Conservation (phyloP, 2,888 invertebrate species). For the Agriotes lineatus region DNA sequence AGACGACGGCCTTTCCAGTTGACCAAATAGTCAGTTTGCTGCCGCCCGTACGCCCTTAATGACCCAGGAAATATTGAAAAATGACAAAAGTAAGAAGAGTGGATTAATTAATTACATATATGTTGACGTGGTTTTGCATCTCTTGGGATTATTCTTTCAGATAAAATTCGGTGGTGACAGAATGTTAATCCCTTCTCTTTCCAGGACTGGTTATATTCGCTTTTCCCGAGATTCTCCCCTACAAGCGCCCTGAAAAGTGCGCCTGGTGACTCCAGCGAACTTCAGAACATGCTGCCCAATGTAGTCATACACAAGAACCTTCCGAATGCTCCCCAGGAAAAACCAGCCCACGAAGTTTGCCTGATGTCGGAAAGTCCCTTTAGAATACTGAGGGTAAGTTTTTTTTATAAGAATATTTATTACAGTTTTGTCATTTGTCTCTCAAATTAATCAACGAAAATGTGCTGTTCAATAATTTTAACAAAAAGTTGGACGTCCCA, state of each 20-base stretch:
- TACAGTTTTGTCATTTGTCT: too few species aligned
- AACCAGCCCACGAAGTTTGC: constrained; percentile 68
- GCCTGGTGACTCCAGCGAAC: constrained; percentile 66
- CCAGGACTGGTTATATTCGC: constrained; percentile 29
- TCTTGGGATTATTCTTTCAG: too few species aligned
- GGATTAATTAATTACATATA: too few species aligned
- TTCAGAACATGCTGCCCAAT: constrained; percentile 71
- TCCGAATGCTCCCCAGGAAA: constrained; percentile 24
- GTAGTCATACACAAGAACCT: constrained; percentile 52
- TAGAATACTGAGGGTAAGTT: constrained; percentile 77
- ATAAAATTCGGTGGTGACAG: too few species aligned
- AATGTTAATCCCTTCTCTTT: neutral
- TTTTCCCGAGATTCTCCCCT: constrained; percentile 19
- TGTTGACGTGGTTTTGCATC: too few species aligned
- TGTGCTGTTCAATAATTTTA: too few species aligned
- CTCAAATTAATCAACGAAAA: too few species aligned
- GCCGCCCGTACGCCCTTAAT: too few species aligned
- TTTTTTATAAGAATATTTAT: too few species aligned
- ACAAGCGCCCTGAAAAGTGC: constrained; percentile 50
- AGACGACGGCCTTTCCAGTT: neutral
- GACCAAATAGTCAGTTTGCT: neutral
- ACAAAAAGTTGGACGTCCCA: too few species aligned
- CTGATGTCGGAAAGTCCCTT: constrained; percentile 81
- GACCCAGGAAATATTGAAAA: too few species aligned
- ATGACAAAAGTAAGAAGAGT: too few species aligned